A percentile compares a stretch with the other conserved stretches of the same genome.
Evolutionary conservation across 2,888 invertebrate species (phyloP).

Genomic region (Mythimna vitellina): DNA sequence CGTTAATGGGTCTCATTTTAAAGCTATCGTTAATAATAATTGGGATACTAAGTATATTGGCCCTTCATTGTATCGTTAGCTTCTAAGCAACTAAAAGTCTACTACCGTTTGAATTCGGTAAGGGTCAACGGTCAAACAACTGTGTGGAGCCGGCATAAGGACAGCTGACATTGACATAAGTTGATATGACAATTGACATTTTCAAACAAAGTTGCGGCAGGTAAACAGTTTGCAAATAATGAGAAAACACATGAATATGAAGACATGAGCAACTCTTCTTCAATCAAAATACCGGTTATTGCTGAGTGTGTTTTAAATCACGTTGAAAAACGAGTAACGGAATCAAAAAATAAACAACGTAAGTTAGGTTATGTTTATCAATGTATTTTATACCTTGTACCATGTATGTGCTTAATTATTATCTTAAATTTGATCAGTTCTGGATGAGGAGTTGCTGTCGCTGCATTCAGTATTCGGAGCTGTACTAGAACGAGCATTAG

Average conservation of each 20-base stretch:
- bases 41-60: too few relatives aligned
- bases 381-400: neutral
- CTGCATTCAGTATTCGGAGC: conserved; percentile 91
- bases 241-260: neutral
- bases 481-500: conserved; percentile 90
- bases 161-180: too few relatives aligned
- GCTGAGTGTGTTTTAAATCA: conserved; percentile 71
- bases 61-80: too few relatives aligned
- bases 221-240: neutral
- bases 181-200: too few relatives aligned
- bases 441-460: conserved; percentile 89
- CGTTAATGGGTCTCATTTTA: too few relatives aligned
- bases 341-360: conserved; percentile 67
- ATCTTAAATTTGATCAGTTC: conserved; percentile 82
- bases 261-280: conserved; percentile 60
- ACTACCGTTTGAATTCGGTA: too few relatives aligned
- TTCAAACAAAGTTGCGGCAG: conserved; percentile 1
- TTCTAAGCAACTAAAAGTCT: too few relatives aligned
- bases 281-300: conserved; percentile 67
- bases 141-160: too few relatives aligned
- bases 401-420: neutral
- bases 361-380: conserved; percentile 31
- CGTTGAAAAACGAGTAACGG: conserved; percentile 70
- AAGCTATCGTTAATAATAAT: too few relatives aligned
- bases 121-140: too few relatives aligned